Percentiles rank a stretch among this genome's conserved stretches.
phyloP scores from a whole-genome alignment of 1,140 invertebrate genomes.

The Drosophila oshimai region DNA sequence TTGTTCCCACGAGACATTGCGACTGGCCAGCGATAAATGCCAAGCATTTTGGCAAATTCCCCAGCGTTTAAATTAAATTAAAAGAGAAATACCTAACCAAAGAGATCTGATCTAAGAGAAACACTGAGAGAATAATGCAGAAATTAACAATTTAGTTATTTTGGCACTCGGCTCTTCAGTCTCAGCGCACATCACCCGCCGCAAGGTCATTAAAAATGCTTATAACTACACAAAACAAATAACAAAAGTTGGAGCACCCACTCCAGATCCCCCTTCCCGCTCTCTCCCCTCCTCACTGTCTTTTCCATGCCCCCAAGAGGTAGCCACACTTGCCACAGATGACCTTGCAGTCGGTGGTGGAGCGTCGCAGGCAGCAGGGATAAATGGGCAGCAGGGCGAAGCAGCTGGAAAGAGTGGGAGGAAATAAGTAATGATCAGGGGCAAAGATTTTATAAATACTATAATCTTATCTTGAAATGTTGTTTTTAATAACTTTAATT shows the following conservation, averaged over 20 bases:
- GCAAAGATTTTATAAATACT: too few species aligned
- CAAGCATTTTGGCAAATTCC: slow-evolving; percentile 4
- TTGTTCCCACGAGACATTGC: slow-evolving; percentile 55
- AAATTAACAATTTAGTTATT: slow-evolving; percentile 1
- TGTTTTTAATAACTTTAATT: too few species aligned
- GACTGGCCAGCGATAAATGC: slow-evolving; percentile 22
- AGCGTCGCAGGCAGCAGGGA: slow-evolving; percentile 61
- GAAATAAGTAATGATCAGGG: too few species aligned
- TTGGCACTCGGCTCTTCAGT: slow-evolving; percentile 21
- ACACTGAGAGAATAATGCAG: neutral
- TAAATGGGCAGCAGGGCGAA: slow-evolving; percentile 69
- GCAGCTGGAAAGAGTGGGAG: slow-evolving; percentile 41
- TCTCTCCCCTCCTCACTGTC: slow-evolving; percentile 23
- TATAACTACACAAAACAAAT: slow-evolving; percentile 42
- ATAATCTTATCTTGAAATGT: too few species aligned
- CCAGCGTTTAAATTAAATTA: neutral
- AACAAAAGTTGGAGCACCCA: slow-evolving; percentile 21
- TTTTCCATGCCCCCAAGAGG: slow-evolving; percentile 72
- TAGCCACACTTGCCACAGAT: slow-evolving; percentile 75
- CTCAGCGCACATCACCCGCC: slow-evolving; percentile 6
- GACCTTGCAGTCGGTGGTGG: slow-evolving; percentile 69
- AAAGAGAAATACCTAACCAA: slow-evolving; percentile 14
- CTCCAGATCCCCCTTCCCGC: neutral
- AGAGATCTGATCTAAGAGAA: slow-evolving; percentile 14
- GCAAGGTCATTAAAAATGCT: slow-evolving; percentile 40